Evolutionary conservation across 2,888 invertebrate species (phyloP), one percentile per base, ranked within the genome.

Genomic region (Julus scanicus): DNA sequence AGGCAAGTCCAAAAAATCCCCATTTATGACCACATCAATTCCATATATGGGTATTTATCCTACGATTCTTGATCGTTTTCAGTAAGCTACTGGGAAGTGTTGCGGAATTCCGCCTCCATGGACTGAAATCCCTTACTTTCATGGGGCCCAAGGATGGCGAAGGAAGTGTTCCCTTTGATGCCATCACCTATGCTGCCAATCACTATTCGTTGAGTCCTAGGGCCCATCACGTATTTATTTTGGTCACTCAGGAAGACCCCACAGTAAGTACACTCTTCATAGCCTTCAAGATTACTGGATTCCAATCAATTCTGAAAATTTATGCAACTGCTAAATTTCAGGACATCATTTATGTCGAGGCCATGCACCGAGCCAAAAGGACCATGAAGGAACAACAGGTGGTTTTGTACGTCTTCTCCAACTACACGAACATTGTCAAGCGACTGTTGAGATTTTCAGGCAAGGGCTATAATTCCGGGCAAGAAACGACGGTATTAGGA

Each of bases 211-310:
- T 88, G 37, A 29, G 40, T 84, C 37, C 57, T 17, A 29, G 84
- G 48, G 48, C 88, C 29, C 83, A 37, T 37, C 80, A 49, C 40
- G 4, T 84, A 11, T 44, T 88, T 44, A 13, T 88, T 84, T 48
- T 88, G 8, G 48, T 88, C 13, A 88, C 88, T 20, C 48, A 15
- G 15, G 39, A 80, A n/a, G 88, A 71, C 29, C 29, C 71, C 29
- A 71, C 20, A 29, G 71, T 29, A 29, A 71, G 71, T 63, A 29
- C 29, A 29, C 29, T 29, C 29, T 29, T 29, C 29, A 29, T 29
- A 29, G 29, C 29, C 29, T 29, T 1, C 29, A 0, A 29, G 29
- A 29, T 29, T 29, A 29, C 29, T 29, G 29, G 29, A 29, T 29
- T 29, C 29, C 29, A 29, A 29, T 29, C 29, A 29, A 29, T 29